A percentile compares a stretch with the other conserved stretches of the same genome.
Evolutionary conservation across 2,113 vertebrate species (phyloP).

Genomic region (Miniopterus natalensis): DNA sequence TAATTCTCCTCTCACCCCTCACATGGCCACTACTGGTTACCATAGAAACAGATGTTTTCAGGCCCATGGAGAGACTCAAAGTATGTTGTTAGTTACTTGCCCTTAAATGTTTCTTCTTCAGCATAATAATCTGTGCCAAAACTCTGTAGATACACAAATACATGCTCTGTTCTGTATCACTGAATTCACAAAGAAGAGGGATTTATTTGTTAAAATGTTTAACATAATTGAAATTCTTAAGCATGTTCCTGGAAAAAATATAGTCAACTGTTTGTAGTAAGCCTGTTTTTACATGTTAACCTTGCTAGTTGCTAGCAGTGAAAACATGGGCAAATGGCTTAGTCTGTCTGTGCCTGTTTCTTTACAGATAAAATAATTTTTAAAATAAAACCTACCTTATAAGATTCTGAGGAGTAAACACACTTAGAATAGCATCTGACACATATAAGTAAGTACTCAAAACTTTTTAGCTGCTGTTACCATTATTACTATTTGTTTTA

Average conservation of each 20-base stretch:
- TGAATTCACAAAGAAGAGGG: conserved; percentile 61
- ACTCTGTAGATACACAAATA: conserved; percentile 65
- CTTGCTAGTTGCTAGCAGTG: not conserved
- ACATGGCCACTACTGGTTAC: conserved; percentile 40
- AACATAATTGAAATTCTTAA: conserved; percentile 77
- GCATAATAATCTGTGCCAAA: conserved; percentile 70
- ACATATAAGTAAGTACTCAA: not conserved
- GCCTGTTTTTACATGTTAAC: conserved; percentile 44
- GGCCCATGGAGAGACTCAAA: conserved; percentile 52
- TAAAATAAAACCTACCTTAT: not conserved
- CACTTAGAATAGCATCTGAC: not conserved
- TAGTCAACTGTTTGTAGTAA: conserved; percentile 64
- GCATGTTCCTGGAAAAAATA: conserved; percentile 59
- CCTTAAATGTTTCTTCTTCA: conserved; percentile 64
- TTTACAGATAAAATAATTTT: not conserved
- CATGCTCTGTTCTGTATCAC: conserved; percentile 67
- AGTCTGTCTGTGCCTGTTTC: not conserved
- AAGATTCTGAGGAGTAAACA: not conserved
- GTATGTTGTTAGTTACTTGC: conserved; percentile 62
- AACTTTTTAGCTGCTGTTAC: not conserved
- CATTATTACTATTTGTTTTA: not conserved
- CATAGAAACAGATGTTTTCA: conserved; percentile 62
- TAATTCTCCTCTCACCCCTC: conserved; percentile 29
- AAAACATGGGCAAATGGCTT: not conserved
- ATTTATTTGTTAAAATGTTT: conserved; percentile 74